Conservation (phyloP, 1,140 invertebrate genomes). For the Drosophila lacertosa region DNA sequence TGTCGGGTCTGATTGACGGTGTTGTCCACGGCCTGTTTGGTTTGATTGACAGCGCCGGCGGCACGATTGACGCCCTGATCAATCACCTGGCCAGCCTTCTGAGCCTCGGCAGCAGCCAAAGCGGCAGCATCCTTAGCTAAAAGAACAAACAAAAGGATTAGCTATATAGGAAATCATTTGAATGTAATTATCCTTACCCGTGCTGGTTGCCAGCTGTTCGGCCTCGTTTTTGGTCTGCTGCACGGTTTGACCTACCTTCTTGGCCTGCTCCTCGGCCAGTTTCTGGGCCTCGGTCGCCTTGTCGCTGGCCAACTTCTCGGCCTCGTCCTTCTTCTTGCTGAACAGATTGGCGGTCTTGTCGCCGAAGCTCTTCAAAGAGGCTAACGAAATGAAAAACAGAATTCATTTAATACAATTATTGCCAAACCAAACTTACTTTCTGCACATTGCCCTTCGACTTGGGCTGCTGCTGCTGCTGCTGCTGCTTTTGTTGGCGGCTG, state of each 20-base stretch:
- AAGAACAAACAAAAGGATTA: not conserved
- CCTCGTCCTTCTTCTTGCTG: conserved; percentile 87
- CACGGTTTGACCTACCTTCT: conserved; percentile 86
- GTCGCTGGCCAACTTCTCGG: conserved; percentile 85
- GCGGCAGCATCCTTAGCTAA: conserved; percentile 80
- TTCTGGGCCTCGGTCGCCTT: conserved; percentile 85
- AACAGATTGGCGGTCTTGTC: conserved; percentile 87
- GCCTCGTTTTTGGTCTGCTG: conserved; percentile 84
- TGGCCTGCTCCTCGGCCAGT: conserved; percentile 86
- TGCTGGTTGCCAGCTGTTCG: conserved; percentile 85
- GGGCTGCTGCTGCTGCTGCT: too few relatives aligned
- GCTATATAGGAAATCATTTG: too few relatives aligned
- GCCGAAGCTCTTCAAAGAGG: conserved; percentile 86
- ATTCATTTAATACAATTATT: conserved; percentile 3
- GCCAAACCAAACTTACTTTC: not conserved
- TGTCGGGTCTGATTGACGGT: conserved; percentile 76
- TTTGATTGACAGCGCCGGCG: conserved; percentile 69
- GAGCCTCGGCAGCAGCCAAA: conserved; percentile 73
- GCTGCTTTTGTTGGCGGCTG: conserved; percentile 53
- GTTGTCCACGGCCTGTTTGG: conserved; percentile 73
- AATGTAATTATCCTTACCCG: conserved; percentile 65
- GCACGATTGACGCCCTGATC: conserved; percentile 72
- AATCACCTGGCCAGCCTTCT: conserved; percentile 77
- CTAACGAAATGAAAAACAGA: conserved; percentile 64
- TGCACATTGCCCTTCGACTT: conserved; percentile 48